phyloP scores from a whole-genome alignment of 2,888 invertebrate species.

The Lottia scabra region DNA sequence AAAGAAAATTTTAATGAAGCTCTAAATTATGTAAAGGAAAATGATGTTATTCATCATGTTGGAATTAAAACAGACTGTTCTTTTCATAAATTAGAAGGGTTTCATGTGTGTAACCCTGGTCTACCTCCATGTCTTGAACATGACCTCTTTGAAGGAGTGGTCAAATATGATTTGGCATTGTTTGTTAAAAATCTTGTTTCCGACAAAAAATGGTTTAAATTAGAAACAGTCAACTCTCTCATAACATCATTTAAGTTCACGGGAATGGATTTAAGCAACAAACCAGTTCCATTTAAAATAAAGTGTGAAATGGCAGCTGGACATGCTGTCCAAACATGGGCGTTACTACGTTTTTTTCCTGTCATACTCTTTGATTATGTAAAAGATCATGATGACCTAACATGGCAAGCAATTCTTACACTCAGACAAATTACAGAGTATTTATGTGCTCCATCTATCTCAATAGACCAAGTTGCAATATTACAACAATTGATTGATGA shows the following conservation, averaged over 20 bases:
- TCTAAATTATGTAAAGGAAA: background rate
- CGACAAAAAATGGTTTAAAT: background rate
- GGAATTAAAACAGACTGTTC: background rate
- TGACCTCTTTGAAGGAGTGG: background rate
- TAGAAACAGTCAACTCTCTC: background rate
- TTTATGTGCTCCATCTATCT: background rate
- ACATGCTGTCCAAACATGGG: constrained; percentile 1
- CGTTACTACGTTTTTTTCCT: background rate
- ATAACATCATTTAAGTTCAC: background rate
- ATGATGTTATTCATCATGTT: background rate
- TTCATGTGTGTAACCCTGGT: background rate
- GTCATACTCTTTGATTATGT: background rate
- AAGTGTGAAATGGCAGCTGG: background rate
- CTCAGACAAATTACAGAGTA: background rate
- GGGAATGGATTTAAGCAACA: background rate
- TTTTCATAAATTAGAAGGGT: background rate
- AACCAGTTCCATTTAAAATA: background rate
- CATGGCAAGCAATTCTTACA: background rate
- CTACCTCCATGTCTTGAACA: background rate
- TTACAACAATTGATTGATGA: background rate
- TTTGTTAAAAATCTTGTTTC: constrained; percentile 2
- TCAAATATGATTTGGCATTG: background rate
- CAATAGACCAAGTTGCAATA: background rate
- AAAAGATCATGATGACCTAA: background rate
- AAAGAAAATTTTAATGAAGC: background rate